Conservation (phyloP, 2,888 invertebrate genomes). For the Colostygia pectinataria region DNA sequence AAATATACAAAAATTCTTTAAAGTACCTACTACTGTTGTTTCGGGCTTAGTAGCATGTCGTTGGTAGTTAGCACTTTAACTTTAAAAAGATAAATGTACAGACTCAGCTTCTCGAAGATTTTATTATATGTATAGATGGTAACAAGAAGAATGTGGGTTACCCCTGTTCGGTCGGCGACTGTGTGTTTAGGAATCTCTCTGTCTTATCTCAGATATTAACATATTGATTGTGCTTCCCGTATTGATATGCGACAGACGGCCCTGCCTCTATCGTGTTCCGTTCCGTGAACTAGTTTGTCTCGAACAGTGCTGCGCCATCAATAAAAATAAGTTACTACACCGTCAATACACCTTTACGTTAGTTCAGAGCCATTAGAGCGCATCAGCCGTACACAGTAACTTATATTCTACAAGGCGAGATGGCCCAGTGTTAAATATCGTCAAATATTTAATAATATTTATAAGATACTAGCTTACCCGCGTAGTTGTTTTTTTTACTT, state of each 20-base stretch:
- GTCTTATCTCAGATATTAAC: conserved; percentile 77
- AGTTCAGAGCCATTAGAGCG: conserved; percentile 47
- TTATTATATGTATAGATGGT: too few relatives aligned
- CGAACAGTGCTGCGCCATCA: conserved; percentile 53
- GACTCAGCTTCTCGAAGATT: too few relatives aligned
- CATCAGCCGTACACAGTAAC: conserved; percentile 45
- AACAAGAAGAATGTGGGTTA: conserved; percentile 69
- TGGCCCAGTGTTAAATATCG: too few relatives aligned
- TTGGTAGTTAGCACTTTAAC: too few relatives aligned
- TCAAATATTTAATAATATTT: too few relatives aligned
- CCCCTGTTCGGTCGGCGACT: conserved; percentile 65
- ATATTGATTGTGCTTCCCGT: conserved; percentile 76
- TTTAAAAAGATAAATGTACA: too few relatives aligned
- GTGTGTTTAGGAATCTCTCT: conserved; percentile 69
- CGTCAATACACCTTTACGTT: conserved; percentile 61
- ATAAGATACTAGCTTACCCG: too few relatives aligned
- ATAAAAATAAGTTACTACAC: conserved; percentile 61
- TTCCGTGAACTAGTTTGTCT: conserved; percentile 54
- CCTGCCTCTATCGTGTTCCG: conserved; percentile 39
- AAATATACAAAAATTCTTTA: too few relatives aligned
- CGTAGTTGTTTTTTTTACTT: too few relatives aligned
- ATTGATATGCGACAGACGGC: conserved; percentile 70
- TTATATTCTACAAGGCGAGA: conserved; percentile 43
- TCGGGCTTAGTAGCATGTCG: too few relatives aligned
- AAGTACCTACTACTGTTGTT: too few relatives aligned